Percentiles rank a stretch among this genome's conserved stretches.
phyloP scores from a whole-genome alignment of 2,113 vertebrate species.

The Eupsittula cactorum region DNA sequence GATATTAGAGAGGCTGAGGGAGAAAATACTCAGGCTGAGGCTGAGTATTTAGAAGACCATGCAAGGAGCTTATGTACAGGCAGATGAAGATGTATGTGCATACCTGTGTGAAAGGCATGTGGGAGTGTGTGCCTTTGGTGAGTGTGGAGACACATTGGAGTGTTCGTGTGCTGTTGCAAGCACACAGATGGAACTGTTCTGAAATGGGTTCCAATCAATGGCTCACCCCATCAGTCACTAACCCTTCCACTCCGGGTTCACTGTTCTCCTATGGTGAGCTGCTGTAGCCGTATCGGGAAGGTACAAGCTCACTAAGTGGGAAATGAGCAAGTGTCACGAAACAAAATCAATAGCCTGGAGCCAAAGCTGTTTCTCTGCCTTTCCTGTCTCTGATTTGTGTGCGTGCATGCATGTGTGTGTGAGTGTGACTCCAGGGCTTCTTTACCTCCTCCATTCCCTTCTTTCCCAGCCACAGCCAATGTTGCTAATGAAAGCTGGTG shows the following conservation, averaged over 20 bases:
- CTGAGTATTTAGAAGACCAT: neutral
- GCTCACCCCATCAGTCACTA: neutral
- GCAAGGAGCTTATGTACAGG: neutral
- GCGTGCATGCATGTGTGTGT: neutral
- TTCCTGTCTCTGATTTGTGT: neutral
- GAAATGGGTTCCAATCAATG: neutral
- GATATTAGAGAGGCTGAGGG: neutral
- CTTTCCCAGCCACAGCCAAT: neutral
- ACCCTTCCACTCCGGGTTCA: neutral
- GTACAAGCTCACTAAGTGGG: neutral
- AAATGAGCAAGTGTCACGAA: neutral
- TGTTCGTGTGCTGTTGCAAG: neutral
- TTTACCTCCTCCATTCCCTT: neutral
- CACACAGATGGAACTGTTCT: neutral
- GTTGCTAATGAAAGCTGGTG: conserved; percentile 39
- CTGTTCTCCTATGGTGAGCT: neutral
- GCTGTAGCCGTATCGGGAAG: neutral
- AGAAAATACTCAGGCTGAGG: neutral
- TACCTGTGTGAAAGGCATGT: neutral
- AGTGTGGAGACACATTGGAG: fast-evolving
- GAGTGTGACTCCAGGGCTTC: neutral
- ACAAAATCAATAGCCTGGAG: conserved; percentile 23
- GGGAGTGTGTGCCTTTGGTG: neutral
- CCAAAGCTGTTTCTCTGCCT: neutral
- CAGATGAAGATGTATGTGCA: fast-evolving